Evolutionary conservation across 2,113 vertebrate genomes (phyloP), one percentile per base, ranked within the genome.

Genomic region (Butorides virescens): DNA sequence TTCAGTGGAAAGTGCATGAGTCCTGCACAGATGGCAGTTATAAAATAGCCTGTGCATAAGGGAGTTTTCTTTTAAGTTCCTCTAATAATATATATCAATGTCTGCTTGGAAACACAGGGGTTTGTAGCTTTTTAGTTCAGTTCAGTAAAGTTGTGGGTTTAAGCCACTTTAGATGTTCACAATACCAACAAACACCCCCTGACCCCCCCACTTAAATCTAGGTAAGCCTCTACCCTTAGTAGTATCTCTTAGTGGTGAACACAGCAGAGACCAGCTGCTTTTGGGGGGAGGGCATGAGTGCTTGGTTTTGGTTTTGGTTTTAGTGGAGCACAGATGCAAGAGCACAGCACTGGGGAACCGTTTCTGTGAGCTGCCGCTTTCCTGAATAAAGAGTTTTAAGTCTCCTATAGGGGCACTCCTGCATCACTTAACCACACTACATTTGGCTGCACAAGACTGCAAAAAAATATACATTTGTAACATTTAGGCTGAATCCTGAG

Each of bases 401-500:
- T 55, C 55, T 85, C 53, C 89, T 85, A 4, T 16, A 58, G 67
- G 66, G 80, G 23, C 29, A 15, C 14, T 73, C 20, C 37, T 44
- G 34, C 70, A 55, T 65, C 71, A 7, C 73, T 68, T 77, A 62
- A 30, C 13, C 30, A 3, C 32, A 4, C 46, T 78, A 22, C 15
- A 32, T 72, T 56, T 49, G 50, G 27, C 80, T 76, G 61, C n/a
- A 22, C 34, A 36, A 78, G 14, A 32, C 36, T 49, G 75, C 11
- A 70, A 65, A 92, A 92, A 91, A 62, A 44, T 11, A 80, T 1
- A 32, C 29, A 30, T 75, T 75, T 66, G 7, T 55, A 82, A 73
- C 12, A n/a, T 86, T 75, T 53, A 92, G 59, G 58, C 58, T 90
- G 75, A 94, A 88, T 95, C 29, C 55, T 56, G 85, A 59, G 34